Conservation (phyloP, 1,140 invertebrate genomes). For the Papilio xuthus region DNA sequence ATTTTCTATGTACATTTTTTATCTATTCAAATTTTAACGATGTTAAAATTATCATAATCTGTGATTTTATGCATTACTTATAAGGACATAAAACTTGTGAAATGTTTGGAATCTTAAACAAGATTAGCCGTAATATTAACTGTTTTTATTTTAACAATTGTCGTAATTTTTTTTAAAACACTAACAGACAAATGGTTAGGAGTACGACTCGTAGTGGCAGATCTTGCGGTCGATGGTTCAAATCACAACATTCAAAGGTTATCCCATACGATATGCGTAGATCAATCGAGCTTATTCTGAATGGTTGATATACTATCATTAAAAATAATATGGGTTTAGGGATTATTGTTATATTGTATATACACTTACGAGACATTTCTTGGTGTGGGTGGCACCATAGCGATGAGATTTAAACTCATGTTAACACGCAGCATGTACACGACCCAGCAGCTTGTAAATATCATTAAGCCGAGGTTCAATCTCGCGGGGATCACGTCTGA, state of each 20-base stretch:
- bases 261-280: no score
- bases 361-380: slow-evolving; percentile 65
- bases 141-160: background rate
- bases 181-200: no score
- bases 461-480: slow-evolving; percentile 85
- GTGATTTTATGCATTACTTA: background rate
- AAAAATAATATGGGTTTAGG: no score
- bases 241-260: no score
- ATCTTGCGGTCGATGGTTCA: no score
- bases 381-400: slow-evolving; percentile 84
- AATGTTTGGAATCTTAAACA: no score
- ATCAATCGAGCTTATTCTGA: no score
- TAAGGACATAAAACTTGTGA: background rate
- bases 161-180: no score
- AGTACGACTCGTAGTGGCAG: no score
- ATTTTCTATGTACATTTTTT: slow-evolving; percentile 27
- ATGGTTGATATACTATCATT: no score
- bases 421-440: slow-evolving; percentile 88
- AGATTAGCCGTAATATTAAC: background rate
- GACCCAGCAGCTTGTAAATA: slow-evolving; percentile 88
- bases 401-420: slow-evolving; percentile 88
- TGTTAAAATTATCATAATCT: background rate
- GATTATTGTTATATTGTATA: background rate
- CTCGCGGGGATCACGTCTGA: slow-evolving; percentile 74
- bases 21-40: slow-evolving; percentile 16